Conservation (phyloP, 2,797 vertebrate species). For the Furcifer pardalis region DNA sequence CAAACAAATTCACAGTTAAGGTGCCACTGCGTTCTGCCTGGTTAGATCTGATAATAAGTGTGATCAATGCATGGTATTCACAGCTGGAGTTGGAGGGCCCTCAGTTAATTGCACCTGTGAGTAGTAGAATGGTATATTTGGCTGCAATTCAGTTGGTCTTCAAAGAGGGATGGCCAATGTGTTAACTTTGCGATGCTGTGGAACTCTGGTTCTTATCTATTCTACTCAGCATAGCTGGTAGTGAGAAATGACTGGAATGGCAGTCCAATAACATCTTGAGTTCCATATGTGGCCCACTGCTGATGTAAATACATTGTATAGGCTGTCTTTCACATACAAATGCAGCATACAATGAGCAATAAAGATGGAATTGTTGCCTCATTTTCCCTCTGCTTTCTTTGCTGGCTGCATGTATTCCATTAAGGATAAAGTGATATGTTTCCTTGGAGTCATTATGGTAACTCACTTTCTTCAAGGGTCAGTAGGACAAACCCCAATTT, state of each 20-base stretch:
- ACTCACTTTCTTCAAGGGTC: neutral
- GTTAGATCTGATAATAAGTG: constrained; percentile 43
- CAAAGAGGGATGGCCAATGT: too few relatives aligned
- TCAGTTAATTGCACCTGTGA: constrained; percentile 35
- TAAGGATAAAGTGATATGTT: neutral
- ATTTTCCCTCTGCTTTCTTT: neutral
- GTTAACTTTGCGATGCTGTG: too few relatives aligned
- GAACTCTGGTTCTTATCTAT: too few relatives aligned
- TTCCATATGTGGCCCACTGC: too few relatives aligned
- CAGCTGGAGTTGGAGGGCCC: constrained; percentile 22
- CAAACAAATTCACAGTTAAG: constrained; percentile 48
- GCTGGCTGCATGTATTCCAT: neutral
- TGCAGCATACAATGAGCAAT: neutral
- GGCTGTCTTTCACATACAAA: neutral
- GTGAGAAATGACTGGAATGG: too few relatives aligned
- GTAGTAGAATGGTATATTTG: constrained; percentile 14
- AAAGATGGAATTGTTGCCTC: too few relatives aligned
- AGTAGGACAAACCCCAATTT: neutral
- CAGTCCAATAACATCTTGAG: too few relatives aligned
- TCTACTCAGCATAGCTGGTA: too few relatives aligned
- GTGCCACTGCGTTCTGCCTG: constrained; percentile 46
- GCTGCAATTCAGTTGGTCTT: neutral
- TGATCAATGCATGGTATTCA: constrained; percentile 22
- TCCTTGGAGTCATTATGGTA: neutral
- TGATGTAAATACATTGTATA: neutral